Base-by-base conservation (phyloP, 2,888 invertebrate species). In the Argyresthia albistria region DNA sequence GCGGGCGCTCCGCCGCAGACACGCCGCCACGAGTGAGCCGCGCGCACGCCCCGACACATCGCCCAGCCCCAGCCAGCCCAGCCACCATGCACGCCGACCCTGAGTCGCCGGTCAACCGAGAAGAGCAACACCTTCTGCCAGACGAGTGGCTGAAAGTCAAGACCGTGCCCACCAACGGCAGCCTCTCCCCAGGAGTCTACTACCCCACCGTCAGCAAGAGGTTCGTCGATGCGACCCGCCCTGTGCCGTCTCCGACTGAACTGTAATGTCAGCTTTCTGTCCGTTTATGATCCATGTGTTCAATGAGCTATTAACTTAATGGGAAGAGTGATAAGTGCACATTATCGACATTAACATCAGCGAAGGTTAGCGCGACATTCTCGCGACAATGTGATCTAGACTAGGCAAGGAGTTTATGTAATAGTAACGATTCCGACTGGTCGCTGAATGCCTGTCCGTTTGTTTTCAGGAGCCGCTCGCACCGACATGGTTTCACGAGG, bases 391-490 rank as follows among this genome's bases (percentile, higher is more conserved):
- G 81, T 75, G 75, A 80, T 79, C 69, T 76, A 73, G 67, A 67
- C 68, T 79, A 67, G 67, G 42, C 42, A n/a, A 36, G 39, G 12
- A 15, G n/a, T 35, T 25, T 42, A 43, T 50, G 43, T 43, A 8
- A 25, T 25, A 8, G 8, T 12, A 11, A 9, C 7, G 7, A n/a
- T n/a, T 49, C 37, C n/a, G 14, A 14, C 42, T n/a, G n/a, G 15
- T 15, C 8, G 16, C 16, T 12, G 10, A 14, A 15, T 46, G 9
- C 35, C 10, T 45, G 46, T 42, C 11, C 25, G 11, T 45, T 71
- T 76, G 79, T 63, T 70, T 88, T 84, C 86, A 93, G 93, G 88
- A 92, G 90, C 71, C 91, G 93, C 62, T 89, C 89, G 62, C 91
- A 91, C 69, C 89, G 93, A 60, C 90, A 91, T 54, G 92, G 92